A percentile compares a stretch with the other conserved stretches of the same genome.
These are phyloP conservation scores for Trissoscelio sp. DNA, from an alignment of 2,888 invertebrate species.

Conservation along the genomic window DNA sequence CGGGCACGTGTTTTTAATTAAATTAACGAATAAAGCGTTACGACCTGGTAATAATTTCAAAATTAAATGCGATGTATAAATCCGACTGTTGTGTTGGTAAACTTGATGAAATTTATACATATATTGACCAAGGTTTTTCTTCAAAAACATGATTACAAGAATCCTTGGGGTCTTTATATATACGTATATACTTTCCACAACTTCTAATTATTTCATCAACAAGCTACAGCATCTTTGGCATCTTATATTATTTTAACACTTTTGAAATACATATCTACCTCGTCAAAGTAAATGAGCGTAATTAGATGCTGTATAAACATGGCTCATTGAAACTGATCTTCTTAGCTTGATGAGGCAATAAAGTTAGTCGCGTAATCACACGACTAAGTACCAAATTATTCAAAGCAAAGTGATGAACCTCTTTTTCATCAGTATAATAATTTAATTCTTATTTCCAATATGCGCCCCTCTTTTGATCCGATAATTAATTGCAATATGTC, in stretches of 20 bases:
- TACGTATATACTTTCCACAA: conserved; percentile 4
- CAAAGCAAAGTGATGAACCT: conserved; percentile 57
- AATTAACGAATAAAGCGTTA: neutral
- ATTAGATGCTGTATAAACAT: conserved; percentile 65
- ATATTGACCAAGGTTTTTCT: neutral
- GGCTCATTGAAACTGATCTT: conserved; percentile 67
- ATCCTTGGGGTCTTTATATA: neutral
- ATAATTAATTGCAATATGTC: conserved; percentile 29
- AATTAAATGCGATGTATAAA: conserved; percentile 10
- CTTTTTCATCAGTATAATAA: conserved; percentile 60
- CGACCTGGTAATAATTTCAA: neutral
- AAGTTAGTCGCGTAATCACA: conserved; percentile 65
- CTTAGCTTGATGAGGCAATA: conserved; percentile 68
- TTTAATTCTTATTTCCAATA: conserved; percentile 40
- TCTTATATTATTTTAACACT: conserved; percentile 53
- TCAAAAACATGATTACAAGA: neutral
- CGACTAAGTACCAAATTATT: conserved; percentile 64
- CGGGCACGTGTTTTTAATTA: neutral
- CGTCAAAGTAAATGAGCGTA: conserved; percentile 65
- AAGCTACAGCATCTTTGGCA: conserved; percentile 8
- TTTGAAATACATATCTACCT: conserved; percentile 53
- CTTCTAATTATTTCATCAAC: conserved; percentile 50
- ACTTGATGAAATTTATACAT: conserved; percentile 6
- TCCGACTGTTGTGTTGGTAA: neutral
- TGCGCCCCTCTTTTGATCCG: conserved; percentile 21